Percentiles rank a stretch among this genome's conserved stretches.
These are phyloP conservation scores for Falco columbarius DNA, from an alignment of 2,797 vertebrate species.

Conservation along the genomic window DNA sequence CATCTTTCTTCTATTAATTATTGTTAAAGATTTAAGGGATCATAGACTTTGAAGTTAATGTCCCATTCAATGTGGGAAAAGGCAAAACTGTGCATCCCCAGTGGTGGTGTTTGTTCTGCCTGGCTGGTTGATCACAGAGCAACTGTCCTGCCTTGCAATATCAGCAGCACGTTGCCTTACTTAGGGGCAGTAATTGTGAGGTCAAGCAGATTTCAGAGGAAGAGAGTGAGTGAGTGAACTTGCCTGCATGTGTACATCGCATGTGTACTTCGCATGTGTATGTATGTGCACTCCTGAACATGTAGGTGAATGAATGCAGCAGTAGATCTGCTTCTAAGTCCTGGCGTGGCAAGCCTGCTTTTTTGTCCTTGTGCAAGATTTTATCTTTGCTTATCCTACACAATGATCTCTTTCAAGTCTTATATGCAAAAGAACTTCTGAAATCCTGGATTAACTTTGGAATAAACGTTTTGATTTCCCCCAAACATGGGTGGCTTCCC, in stretches of 20 bases:
- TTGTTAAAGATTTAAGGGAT: constrained; percentile 83
- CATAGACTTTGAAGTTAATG: constrained; percentile 79
- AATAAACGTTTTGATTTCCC: background rate
- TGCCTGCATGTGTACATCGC: background rate
- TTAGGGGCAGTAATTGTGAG: background rate
- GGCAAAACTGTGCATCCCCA: constrained; percentile 63
- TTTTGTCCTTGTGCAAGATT: background rate
- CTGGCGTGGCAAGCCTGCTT: background rate
- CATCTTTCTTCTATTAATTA: constrained; percentile 80
- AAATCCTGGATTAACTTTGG: background rate
- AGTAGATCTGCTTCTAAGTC: background rate
- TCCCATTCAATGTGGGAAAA: constrained; percentile 80
- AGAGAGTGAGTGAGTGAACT: background rate
- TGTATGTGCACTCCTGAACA: background rate
- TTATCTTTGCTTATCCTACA: background rate
- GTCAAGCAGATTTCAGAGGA: background rate
- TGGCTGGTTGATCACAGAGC: constrained; percentile 60
- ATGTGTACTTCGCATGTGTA: accelerated
- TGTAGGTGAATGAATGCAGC: accelerated
- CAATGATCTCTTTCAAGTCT: background rate
- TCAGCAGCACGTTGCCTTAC: background rate
- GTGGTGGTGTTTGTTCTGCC: constrained; percentile 75
- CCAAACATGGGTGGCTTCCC: background rate
- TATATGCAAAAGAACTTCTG: background rate
- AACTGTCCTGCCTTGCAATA: constrained; percentile 45